Evolutionary conservation across 2,797 vertebrate species (phyloP).

Genomic region (Bovichtus diacanthus): DNA sequence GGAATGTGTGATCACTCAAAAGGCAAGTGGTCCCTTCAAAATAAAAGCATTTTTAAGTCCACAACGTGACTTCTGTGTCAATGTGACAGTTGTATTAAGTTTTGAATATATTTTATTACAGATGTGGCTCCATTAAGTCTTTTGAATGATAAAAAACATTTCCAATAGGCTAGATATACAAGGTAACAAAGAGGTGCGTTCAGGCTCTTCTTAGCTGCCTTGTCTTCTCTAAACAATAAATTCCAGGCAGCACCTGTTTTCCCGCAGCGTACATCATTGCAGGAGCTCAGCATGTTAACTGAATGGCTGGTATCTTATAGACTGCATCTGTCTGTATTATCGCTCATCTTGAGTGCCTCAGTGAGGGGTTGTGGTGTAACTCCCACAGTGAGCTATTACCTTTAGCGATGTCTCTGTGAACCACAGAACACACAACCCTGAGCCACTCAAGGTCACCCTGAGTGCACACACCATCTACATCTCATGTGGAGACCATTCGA

Average conservation of each 20-base stretch:
- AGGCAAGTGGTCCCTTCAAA: not conserved
- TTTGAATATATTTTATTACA: not conserved
- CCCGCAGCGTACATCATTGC: not conserved
- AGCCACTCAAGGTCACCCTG: not conserved
- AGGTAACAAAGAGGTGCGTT: not conserved
- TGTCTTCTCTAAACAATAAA: not conserved
- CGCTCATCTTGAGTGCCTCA: not conserved
- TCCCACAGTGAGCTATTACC: not conserved
- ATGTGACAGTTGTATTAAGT: not conserved
- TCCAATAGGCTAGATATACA: not conserved
- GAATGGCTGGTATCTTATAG: not conserved
- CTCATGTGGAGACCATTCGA: not conserved
- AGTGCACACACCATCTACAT: not conserved
- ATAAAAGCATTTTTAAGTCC: not conserved
- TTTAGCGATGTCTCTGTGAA: not conserved
- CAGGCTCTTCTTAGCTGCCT: not conserved
- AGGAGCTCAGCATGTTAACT: not conserved
- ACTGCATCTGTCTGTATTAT: not conserved
- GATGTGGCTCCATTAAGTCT: not conserved
- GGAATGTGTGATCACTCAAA: not conserved
- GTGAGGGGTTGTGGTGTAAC: not conserved
- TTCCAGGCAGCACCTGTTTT: not conserved
- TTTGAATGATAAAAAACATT: not conserved
- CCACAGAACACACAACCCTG: not conserved
- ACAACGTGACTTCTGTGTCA: constrained; percentile 7